Conservation (phyloP, 92 coral and sea anemone genomes). For the Palythoa heliodiscus region DNA sequence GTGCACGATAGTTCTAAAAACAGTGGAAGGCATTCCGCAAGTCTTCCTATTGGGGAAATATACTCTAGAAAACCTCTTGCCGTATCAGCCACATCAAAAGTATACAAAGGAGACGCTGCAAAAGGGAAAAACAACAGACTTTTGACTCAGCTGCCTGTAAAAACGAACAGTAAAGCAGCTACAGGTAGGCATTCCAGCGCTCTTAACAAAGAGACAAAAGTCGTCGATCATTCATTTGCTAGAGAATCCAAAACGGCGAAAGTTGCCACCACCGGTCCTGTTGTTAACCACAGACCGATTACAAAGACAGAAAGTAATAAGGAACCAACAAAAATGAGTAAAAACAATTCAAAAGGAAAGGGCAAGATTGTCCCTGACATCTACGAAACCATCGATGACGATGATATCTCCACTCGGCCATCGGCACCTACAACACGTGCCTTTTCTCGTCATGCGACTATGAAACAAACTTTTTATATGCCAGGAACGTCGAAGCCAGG, state of each 20-base stretch:
- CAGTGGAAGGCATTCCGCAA: neutral
- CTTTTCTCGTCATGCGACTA: neutral
- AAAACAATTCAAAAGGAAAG: neutral
- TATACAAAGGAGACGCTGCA: neutral
- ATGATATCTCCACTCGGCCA: neutral
- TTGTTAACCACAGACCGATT: neutral
- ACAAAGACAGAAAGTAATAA: neutral
- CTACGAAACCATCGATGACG: slow-evolving; percentile 26
- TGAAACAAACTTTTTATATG: neutral
- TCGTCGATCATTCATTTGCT: neutral
- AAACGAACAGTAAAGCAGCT: neutral
- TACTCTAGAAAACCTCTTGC: neutral
- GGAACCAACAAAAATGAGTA: neutral
- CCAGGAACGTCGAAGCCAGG: neutral
- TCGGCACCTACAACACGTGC: slow-evolving; percentile 1
- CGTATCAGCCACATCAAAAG: neutral
- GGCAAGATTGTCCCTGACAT: neutral
- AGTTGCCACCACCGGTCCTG: neutral
- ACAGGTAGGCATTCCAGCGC: neutral
- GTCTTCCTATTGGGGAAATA: neutral
- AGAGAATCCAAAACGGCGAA: neutral
- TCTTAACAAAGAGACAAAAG: neutral
- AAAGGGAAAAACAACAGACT: neutral
- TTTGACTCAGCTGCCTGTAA: neutral
- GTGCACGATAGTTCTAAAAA: neutral